These are phyloP conservation scores for Papilio machaon DNA, from an alignment of 1,140 invertebrate genomes.

Conservation along the genomic window DNA sequence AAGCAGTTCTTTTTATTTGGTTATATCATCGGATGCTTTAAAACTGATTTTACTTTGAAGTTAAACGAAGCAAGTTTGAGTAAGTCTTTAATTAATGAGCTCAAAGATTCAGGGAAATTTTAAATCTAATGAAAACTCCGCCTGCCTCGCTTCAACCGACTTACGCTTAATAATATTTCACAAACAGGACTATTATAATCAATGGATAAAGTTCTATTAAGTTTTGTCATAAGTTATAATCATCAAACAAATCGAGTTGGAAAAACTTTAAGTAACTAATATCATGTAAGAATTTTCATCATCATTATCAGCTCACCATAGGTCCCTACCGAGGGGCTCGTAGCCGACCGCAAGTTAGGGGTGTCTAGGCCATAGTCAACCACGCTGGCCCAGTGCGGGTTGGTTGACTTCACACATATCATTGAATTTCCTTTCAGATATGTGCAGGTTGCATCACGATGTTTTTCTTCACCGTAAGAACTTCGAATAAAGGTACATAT, in stretches of 20 bases:
- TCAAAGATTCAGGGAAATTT: slow-evolving; percentile 29
- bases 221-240: neutral
- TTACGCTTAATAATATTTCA: slow-evolving; percentile 22
- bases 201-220: slow-evolving; percentile 1
- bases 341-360: no score
- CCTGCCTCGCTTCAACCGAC: neutral
- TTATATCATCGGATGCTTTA: slow-evolving; percentile 19
- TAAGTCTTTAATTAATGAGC: slow-evolving; percentile 33
- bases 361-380: no score
- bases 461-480: no score
- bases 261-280: neutral
- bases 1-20: neutral
- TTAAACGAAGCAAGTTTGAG: slow-evolving; percentile 34
- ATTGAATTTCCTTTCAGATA: no score
- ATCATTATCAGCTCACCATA: no score
- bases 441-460: no score
- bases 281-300: no score
- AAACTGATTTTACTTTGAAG: slow-evolving; percentile 36
- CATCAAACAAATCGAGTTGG: neutral
- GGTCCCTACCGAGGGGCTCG: no score
- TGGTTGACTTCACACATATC: no score
- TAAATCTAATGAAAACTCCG: slow-evolving; percentile 29
- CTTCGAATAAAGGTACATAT: no score
- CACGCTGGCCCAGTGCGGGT: no score
- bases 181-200: slow-evolving; percentile 1